Evolutionary conservation across 1,140 invertebrate genomes (phyloP).

Genomic region (Pomacea maculata): DNA sequence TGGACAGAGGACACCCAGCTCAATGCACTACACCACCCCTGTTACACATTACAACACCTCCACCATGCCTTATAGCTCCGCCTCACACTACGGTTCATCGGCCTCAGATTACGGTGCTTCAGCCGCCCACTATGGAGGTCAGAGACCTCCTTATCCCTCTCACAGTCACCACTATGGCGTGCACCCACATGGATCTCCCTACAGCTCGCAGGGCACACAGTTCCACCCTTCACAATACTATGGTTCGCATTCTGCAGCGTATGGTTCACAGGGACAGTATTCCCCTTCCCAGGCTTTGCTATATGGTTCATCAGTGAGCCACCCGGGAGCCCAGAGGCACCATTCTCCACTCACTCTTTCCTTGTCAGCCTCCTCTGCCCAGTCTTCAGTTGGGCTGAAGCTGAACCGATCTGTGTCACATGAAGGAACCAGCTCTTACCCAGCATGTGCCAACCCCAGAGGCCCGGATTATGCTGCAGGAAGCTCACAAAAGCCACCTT

Average conservation of each 20-base stretch:
- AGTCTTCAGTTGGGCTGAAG: conserved; percentile 12
- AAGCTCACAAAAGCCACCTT: conserved; percentile 28
- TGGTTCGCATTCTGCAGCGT: neutral
- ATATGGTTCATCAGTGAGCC: conserved; percentile 15
- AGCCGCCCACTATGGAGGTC: neutral
- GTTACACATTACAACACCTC: conserved; percentile 6
- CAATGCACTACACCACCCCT: conserved; percentile 10
- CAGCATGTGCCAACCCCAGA: conserved; percentile 21
- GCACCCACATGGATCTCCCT: conserved; percentile 3
- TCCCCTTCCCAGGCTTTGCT: neutral
- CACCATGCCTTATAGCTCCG: conserved; percentile 1
- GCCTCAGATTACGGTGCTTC: conserved; percentile 9
- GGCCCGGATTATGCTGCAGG: conserved; percentile 25
- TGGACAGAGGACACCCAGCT: conserved; percentile 19
- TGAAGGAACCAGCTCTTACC: conserved; percentile 29
- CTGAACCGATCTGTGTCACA: conserved; percentile 26
- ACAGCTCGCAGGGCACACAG: conserved; percentile 15
- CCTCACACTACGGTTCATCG: conserved; percentile 9
- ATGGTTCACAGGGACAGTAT: conserved; percentile 6
- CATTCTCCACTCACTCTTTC: conserved; percentile 18
- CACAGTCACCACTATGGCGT: neutral
- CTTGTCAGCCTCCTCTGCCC: conserved; percentile 1
- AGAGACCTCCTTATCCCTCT: neutral
- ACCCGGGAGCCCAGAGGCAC: conserved; percentile 6
- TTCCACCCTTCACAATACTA: conserved; percentile 13